These are phyloP conservation scores for Gallinago undulata DNA, from an alignment of 2,113 vertebrate genomes.

Conservation along the genomic window DNA sequence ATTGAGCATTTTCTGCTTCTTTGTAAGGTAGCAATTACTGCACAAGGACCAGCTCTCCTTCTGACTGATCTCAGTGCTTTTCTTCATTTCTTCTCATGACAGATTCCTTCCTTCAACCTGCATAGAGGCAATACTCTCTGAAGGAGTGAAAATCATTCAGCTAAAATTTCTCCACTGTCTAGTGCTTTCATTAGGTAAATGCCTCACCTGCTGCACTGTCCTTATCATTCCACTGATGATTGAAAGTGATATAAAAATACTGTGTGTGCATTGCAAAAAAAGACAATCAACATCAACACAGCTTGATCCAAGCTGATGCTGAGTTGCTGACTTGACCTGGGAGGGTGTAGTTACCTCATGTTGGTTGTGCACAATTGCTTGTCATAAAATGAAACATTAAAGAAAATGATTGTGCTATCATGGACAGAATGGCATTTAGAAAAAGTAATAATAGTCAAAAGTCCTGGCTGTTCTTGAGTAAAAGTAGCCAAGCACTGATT, in stretches of 20 bases:
- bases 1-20: neutral
- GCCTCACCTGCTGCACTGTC: neutral
- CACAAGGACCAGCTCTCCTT: neutral
- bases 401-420: neutral
- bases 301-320: neutral
- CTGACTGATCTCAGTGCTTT: neutral
- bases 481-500: neutral
- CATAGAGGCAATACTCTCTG: neutral
- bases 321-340: neutral
- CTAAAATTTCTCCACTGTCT: neutral
- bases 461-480: neutral
- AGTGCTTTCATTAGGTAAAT: constrained; percentile 21
- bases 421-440: constrained; percentile 1
- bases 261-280: neutral
- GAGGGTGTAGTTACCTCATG: neutral
- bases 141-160: neutral
- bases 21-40: neutral
- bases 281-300: neutral
- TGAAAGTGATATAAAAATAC: neutral
- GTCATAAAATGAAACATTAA: constrained; percentile 33
- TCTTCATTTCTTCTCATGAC: neutral
- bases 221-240: neutral
- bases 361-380: neutral
- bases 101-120: neutral
- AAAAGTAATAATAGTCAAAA: constrained; percentile 9